Conservation (phyloP, 2,888 invertebrate genomes). For the Laspeyria flexula region DNA sequence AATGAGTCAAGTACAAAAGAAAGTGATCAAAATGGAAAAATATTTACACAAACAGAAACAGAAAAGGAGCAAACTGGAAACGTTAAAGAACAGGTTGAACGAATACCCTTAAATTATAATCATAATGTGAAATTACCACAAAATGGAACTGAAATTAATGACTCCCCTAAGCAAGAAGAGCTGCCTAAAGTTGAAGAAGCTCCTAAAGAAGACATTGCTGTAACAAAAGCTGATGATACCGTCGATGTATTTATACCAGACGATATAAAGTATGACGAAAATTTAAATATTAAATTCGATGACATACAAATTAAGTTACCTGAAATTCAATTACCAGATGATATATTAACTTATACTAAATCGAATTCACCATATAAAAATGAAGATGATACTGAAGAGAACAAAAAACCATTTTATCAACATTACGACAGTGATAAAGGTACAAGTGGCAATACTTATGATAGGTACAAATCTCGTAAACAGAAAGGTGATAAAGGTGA, state of each 20-base stretch:
- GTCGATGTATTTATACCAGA: constrained; percentile 58
- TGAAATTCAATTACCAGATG: constrained; percentile 80
- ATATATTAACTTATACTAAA: constrained; percentile 68
- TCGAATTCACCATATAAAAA: constrained; percentile 53
- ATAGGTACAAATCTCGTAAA: constrained; percentile 26
- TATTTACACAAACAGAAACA: constrained; percentile 34
- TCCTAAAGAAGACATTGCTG: constrained; percentile 37
- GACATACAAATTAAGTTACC: constrained; percentile 76
- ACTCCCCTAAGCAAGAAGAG: constrained; percentile 13
- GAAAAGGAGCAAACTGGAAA: constrained; percentile 57
- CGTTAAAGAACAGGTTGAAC: constrained; percentile 78
- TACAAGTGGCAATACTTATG: constrained; percentile 13
- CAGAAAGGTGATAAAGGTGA: constrained; percentile 27
- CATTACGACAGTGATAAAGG: constrained; percentile 50
- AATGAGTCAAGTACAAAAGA: constrained; percentile 21
- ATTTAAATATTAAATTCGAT: constrained; percentile 74
- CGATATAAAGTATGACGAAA: constrained; percentile 64
- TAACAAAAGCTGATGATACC: constrained; percentile 54
- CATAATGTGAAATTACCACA: constrained; percentile 54
- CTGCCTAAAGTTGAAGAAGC: constrained; percentile 10
- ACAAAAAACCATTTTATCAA: constrained; percentile 48
- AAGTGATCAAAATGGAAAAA: constrained; percentile 46
- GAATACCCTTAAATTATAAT: constrained; percentile 77
- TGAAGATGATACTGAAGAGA: constrained; percentile 45
- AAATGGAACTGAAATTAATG: constrained; percentile 11